Evolutionary conservation across 2,888 invertebrate species (phyloP).

Genomic region (Gasteruption jaculator): DNA sequence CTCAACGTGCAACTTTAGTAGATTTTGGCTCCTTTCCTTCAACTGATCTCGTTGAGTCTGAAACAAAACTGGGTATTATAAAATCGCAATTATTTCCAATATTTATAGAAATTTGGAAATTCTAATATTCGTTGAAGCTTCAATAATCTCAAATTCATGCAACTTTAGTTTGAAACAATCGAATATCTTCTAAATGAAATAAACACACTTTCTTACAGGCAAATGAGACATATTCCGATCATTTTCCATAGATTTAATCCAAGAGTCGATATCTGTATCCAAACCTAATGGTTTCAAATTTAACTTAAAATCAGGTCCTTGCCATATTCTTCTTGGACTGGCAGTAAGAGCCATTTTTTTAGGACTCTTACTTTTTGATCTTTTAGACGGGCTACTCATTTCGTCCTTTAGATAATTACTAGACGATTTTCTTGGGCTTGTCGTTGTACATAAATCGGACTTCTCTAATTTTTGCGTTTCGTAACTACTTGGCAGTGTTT

Average conservation of each 20-base stretch:
- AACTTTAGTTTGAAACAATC: slow-evolving; percentile 10
- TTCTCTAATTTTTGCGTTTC: too few relatives aligned
- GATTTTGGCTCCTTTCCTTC: slow-evolving; percentile 29
- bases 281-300: slow-evolving; percentile 40
- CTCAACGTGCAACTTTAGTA: slow-evolving; percentile 58
- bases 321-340: slow-evolving; percentile 26
- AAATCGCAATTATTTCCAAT: background rate
- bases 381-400: too few relatives aligned
- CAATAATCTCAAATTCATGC: slow-evolving; percentile 2
- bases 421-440: too few relatives aligned
- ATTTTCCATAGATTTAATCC: slow-evolving; percentile 35
- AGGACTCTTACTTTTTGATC: slow-evolving; percentile 25
- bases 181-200: slow-evolving; percentile 1
- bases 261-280: slow-evolving; percentile 32
- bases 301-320: slow-evolving; percentile 39
- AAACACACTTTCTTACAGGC: slow-evolving; percentile 27
- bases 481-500: too few relatives aligned
- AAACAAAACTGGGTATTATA: slow-evolving; percentile 11
- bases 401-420: too few relatives aligned
- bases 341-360: slow-evolving; percentile 16
- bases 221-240: slow-evolving; percentile 33
- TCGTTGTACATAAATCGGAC: too few relatives aligned
- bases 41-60: slow-evolving; percentile 33
- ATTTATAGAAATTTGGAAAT: slow-evolving; percentile 7
- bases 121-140: slow-evolving; percentile 4